Conservation (phyloP, 2,888 invertebrate genomes). For the Morpho achilles region DNA sequence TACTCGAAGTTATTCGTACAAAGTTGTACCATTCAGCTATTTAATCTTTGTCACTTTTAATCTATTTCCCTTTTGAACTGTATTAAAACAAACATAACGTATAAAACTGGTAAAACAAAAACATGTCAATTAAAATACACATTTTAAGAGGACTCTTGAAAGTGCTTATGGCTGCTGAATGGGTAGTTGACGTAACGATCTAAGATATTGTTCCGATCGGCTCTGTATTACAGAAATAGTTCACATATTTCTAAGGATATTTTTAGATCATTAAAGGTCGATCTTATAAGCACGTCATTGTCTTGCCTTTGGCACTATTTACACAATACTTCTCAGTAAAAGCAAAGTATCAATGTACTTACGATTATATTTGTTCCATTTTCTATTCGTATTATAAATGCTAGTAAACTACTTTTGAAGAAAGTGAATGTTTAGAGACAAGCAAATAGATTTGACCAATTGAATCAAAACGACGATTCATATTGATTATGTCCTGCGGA, state of each 20-base stretch:
- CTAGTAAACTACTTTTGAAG: too few relatives aligned
- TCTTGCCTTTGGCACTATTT: constrained; percentile 26
- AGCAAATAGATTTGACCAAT: too few relatives aligned
- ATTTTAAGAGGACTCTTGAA: not conserved
- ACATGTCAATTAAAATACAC: not conserved
- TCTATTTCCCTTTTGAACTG: too few relatives aligned
- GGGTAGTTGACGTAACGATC: constrained; percentile 23
- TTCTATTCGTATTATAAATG: too few relatives aligned
- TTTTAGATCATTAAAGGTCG: constrained; percentile 27
- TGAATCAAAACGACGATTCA: too few relatives aligned
- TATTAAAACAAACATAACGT: too few relatives aligned
- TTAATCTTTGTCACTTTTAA: too few relatives aligned
- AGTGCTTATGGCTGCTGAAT: constrained; percentile 4
- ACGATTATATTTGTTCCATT: not conserved
- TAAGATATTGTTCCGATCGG: constrained; percentile 22
- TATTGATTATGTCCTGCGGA: too few relatives aligned
- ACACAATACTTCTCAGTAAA: constrained; percentile 5
- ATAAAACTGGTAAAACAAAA: too few relatives aligned
- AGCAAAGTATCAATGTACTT: not conserved
- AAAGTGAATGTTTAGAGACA: too few relatives aligned
- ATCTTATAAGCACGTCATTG: constrained; percentile 25
- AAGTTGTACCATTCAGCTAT: too few relatives aligned
- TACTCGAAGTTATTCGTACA: too few relatives aligned
- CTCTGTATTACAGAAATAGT: constrained; percentile 25
- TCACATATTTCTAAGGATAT: constrained; percentile 28